Base-by-base conservation (phyloP, 2,888 invertebrate genomes). In the Hypomecis punctinalis region DNA sequence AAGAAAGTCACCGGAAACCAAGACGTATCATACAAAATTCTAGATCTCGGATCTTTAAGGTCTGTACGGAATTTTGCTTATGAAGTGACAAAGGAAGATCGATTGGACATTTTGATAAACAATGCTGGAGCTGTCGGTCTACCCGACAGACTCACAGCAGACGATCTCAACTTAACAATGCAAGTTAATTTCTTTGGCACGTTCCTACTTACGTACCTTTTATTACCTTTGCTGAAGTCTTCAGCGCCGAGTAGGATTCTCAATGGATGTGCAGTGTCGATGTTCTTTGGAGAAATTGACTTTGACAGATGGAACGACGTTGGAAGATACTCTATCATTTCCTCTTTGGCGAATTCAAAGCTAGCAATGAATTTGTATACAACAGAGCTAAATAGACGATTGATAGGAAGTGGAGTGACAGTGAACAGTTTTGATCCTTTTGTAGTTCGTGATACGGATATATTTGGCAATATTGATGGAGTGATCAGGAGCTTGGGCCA, bases 181-280 rank as follows among this genome's bases (percentile, higher is more conserved):
- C 96, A 96, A 78, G 94, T 95, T 54, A 96, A 96, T 80, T 95
- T 96, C 79, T 95, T 96, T 76, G 96, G 96, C 7, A 94, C 95
- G 0, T 97, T 97, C 79, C 86, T 97, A 46, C 90, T 97, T 43
- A 96, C 96, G 0, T 95, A 95, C 81, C 89, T 97, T 65, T 87
- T 97, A 63, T 80, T 91, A 69, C 91, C 91, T 65, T 70, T 90
- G 72, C 76, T 96, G 13, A 94, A 93, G 81, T 72, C 78, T 3
- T 94, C 94, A 1, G 85, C 92, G 0, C 94, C 94, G 1, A 94
- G 95, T 67, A 89, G 96, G 68, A 94, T 96, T 37, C 85, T 96
- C 8, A 95, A 94, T 75, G 92, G 95, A n/a, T 92, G 95, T 0
- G 95, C 95, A 51, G 79, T 90, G 0, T 89, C 95, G n/a, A 95